Conservation (phyloP, 2,113 vertebrate genomes). For the Hydropotes inermis region DNA sequence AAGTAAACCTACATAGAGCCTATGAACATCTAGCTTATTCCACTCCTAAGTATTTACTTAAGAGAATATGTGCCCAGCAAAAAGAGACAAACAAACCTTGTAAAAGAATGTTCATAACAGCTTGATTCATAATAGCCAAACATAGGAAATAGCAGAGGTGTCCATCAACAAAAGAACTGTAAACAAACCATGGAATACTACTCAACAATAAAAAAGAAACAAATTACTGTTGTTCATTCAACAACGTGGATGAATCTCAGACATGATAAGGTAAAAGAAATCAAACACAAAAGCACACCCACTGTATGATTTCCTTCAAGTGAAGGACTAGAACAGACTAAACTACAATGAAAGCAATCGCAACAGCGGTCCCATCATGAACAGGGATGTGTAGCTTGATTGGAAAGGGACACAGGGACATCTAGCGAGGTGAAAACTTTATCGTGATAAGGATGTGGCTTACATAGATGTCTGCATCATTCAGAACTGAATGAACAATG, state of each 20-base stretch:
- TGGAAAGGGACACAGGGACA: neutral
- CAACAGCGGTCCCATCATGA: neutral
- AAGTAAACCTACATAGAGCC: neutral
- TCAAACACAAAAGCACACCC: neutral
- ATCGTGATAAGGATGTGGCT: neutral
- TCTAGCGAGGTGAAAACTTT: neutral
- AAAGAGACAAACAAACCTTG: neutral
- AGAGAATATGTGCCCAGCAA: neutral
- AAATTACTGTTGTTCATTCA: too few relatives aligned
- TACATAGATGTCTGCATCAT: neutral
- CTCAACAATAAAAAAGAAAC: neutral
- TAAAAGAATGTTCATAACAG: neutral
- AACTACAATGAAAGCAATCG: neutral
- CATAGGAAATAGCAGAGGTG: neutral
- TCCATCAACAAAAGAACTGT: neutral
- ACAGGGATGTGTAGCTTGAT: neutral
- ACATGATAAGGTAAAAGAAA: neutral
- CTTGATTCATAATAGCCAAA: neutral
- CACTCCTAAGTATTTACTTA: neutral
- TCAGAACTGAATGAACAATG: neutral
- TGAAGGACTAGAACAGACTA: neutral
- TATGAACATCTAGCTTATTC: neutral
- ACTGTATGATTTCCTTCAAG: neutral
- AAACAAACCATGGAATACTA: neutral
- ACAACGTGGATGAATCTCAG: neutral